Conservation (phyloP, 2,797 vertebrate species). For the Syndactyla subalaris region DNA sequence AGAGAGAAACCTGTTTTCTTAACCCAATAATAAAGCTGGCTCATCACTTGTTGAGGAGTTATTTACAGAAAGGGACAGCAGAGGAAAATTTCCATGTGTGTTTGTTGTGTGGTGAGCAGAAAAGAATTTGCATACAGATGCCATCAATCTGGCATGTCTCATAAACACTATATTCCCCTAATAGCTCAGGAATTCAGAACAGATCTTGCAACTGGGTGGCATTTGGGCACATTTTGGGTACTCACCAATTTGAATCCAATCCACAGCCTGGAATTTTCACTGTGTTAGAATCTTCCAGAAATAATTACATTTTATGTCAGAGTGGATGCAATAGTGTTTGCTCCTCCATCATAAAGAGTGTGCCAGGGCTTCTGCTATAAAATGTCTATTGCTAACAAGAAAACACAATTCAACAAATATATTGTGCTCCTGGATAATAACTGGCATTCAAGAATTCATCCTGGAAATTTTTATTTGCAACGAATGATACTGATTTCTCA, state of each 20-base stretch:
- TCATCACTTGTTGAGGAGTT: neutral
- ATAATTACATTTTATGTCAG: slow-evolving; percentile 42
- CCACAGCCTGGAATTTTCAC: neutral
- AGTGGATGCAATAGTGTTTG: slow-evolving; percentile 4
- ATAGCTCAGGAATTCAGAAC: slow-evolving; percentile 6
- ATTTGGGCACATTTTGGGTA: slow-evolving; percentile 35
- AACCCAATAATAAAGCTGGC: neutral
- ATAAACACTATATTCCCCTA: neutral
- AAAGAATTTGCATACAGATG: neutral
- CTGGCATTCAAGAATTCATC: neutral
- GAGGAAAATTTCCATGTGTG: neutral
- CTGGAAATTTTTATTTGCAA: slow-evolving; percentile 33
- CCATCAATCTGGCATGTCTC: neutral
- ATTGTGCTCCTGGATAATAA: neutral
- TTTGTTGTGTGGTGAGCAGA: neutral
- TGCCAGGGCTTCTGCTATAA: slow-evolving; percentile 10
- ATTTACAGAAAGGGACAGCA: neutral
- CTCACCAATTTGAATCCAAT: slow-evolving; percentile 29
- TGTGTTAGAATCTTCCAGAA: slow-evolving; percentile 35
- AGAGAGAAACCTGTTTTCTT: neutral
- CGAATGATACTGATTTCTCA: neutral
- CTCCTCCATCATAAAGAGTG: neutral
- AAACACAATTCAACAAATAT: neutral
- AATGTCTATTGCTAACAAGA: slow-evolving; percentile 26
- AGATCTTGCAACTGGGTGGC: slow-evolving; percentile 23